Base-by-base conservation (phyloP, 2,113 vertebrate genomes). In the Blennius ocellaris region DNA sequence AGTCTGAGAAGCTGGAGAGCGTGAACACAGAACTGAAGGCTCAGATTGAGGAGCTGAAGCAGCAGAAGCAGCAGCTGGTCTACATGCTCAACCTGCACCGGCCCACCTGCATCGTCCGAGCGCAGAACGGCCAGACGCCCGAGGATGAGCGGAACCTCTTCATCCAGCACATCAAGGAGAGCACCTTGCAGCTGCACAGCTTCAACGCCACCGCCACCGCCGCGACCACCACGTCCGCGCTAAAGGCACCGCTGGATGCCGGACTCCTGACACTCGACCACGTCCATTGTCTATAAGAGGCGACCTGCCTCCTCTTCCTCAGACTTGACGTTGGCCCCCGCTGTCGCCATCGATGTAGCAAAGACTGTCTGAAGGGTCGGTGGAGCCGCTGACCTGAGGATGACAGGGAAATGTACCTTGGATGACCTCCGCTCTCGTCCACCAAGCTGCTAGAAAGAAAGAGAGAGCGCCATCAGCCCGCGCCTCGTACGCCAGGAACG, bases 81-180 rank as follows among this genome's bases (percentile, higher is more conserved):
- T 98, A 99, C 93, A 99, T 99, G 97, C 94, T 99, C 9, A 99
- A 99, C 76, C 95, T 98, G 52, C 97, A 99, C 84, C 93, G 97
- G 67, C 98, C 97, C 36, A 99, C 97, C 0, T 99, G 98, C 85
- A 99, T 99, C 72, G 98, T 99, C 69, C 95, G 96, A 0, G 97
- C 97, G 7, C 96, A 97, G 84, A 96, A 97, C 0, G 97, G 97
- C 49, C 93, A 95, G 80, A 99, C 97, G 21, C 98, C 97, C 0
- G 97, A 99, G 79, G 97, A 99, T 3, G 97, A 99, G 89, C 92
- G 96, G 71, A 96, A 96, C 75, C 96, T 99, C 79, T 98, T 99
- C 92, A 94, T 98, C 86, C 97, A 98, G 86, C 97, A 97, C 90
- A 95, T 99, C 91, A 96, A 96, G 90, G 97, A 98, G 87, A 96